Base-by-base conservation (phyloP, 2,113 vertebrate genomes). In the Trogon melanurus region DNA sequence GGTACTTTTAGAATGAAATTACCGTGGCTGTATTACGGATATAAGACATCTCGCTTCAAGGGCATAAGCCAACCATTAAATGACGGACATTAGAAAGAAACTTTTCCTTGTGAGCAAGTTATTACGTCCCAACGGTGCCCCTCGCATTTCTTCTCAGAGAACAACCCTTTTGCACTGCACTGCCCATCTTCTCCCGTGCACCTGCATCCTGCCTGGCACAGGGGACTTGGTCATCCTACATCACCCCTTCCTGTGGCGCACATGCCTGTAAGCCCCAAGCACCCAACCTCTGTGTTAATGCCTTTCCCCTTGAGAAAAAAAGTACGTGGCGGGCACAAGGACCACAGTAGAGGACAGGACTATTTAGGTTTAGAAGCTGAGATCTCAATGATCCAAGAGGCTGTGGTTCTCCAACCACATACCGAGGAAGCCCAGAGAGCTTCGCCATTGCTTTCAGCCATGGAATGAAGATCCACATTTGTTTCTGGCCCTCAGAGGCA, bases 31-130 rank as follows among this genome's bases (percentile, higher is more conserved):
- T 34, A 96, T 88, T 91, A 80, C 5, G 6, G 79, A 78, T 58
- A 5, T 8, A 70, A 91, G 64, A 79, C 62, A 76, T 84, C 64
- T 73, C 11, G 2, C 93, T 90, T 96, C 93, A 96, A 96, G 95
- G 95, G 88, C 95, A 67, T 67, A 97, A 93, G 82, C 85, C 93
- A 93, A 86, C 16, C 93, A 83, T 94, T 86, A 91, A 94, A 93
- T 56, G 65, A 93, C 3, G 44, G 90, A 88, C 64, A 74, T 80
- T 56, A 88, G 64, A 82, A 87, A 95, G 89, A 79, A 95, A 94
- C 62, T 85, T 93, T 41, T 92, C 69, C 34, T 81, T 79, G 16
- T 16, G 73, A 88, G 30, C 27, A 38, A 72, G 64, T 78, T 70
- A 53, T 15, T 50, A 47, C 0, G 0, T 64, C 84, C 73, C 3